Conservation (phyloP, 2,797 vertebrate species). For the Hybognathus amarus region DNA sequence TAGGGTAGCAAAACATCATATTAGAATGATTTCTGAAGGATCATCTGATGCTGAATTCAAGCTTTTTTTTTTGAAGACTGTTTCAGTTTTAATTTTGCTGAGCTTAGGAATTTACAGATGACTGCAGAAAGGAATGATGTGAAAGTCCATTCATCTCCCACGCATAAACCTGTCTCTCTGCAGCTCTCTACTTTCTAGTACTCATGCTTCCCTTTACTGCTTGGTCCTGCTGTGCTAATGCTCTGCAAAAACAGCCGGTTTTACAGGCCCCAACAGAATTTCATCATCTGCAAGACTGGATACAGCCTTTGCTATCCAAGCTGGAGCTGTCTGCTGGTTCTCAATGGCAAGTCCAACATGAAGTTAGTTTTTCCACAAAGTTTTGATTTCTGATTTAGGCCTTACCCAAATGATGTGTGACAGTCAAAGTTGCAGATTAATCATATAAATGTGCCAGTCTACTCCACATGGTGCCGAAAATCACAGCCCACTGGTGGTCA, state of each 20-base stretch:
- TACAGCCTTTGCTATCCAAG: conserved; percentile 40
- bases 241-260: conserved; percentile 19
- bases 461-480: conserved; percentile 12
- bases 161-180: conserved; percentile 2
- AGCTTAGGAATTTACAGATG: neutral
- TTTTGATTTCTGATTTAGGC: conserved; percentile 2
- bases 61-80: neutral
- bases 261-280: conserved; percentile 34
- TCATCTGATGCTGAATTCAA: neutral
- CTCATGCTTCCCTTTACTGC: conserved; percentile 40
- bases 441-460: conserved; percentile 12
- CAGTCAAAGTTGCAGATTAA: conserved; percentile 36
- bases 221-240: conserved; percentile 34
- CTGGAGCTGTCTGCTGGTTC: conserved; percentile 28
- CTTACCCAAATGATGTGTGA: conserved; percentile 30
- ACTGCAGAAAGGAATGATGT: neutral
- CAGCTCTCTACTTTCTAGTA: conserved; percentile 14
- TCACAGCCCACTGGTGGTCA: neutral
- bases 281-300: conserved; percentile 21
- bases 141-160: neutral
- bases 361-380: conserved; percentile 19
- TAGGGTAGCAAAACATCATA: too few relatives aligned
- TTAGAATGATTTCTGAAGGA: too few relatives aligned
- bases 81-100: conserved; percentile 3
- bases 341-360: conserved; percentile 31